Base-by-base conservation (phyloP, 2,888 invertebrate species). In the Pherbina coryleti region DNA sequence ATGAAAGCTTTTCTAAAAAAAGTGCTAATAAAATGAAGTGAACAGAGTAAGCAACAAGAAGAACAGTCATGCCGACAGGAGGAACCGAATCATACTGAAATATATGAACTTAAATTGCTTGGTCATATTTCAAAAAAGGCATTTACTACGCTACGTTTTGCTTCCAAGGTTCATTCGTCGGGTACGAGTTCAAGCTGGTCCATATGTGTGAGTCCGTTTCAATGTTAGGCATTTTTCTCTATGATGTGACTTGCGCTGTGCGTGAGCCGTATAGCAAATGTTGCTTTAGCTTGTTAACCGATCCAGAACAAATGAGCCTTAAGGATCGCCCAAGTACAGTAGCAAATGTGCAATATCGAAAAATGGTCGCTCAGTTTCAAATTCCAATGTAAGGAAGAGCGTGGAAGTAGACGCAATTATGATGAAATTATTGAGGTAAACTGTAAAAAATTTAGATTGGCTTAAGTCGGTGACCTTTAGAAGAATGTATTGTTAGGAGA, bases 41-140 rank as follows among this genome's bases (percentile, higher is more conserved):
- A 22, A 22, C 17, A 51, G 17, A 34, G 19, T 34, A 28, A 66
- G 64, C 14, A 66, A 66, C 28, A 55, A 19, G 19, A 66, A 5
- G n/a, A 66, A 66, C n/a, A 37, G 64, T 60, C 5, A 66, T 49
- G 49, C 4, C 9, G 34, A 14, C 4, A n/a, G 22, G 67, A 44
- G 44, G 37, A n/a, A 14, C 49, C 49, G 14, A 22, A 49, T 44
- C 19, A 37, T 57, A 49, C 31, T 62, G 28, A 62, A 62, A 73
- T 62, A 62, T 73, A 73, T 62, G 73, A 73, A 73, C 62, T 73
- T 28, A 25, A 62, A 49, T 73, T 49, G 49, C 73, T n/a, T 49
- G 73, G 73, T 73, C 62, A 62, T 73, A 73, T 73, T 73, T 73
- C 73, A 49, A 49, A 25, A 49, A 60, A 19, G 73, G 49, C 17